Evolutionary conservation across 2,888 invertebrate species (phyloP).

Genomic region (Microdon myrmicae): DNA sequence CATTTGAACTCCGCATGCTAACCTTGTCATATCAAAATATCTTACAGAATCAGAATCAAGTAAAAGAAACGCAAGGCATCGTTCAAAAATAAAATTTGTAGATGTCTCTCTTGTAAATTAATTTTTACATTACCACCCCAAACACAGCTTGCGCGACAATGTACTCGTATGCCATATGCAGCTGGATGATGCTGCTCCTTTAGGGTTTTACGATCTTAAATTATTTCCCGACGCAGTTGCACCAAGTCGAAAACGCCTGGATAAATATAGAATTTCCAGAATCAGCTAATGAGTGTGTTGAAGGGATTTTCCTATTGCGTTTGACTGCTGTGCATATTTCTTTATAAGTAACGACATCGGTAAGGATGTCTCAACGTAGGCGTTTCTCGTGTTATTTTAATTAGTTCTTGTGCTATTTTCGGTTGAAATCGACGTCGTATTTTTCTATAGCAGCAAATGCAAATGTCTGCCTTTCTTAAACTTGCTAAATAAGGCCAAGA

Average conservation of each 20-base stretch:
- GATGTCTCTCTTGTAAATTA: slow-evolving; percentile 31
- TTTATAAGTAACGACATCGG: no score
- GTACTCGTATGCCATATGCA: slow-evolving; percentile 24
- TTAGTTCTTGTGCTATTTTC: no score
- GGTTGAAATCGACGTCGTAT: no score
- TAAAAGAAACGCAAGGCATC: background rate
- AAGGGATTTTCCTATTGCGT: slow-evolving; percentile 29
- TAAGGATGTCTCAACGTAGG: no score
- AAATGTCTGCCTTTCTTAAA: no score
- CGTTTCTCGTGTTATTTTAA: no score
- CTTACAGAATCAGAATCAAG: slow-evolving; percentile 12
- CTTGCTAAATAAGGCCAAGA: no score
- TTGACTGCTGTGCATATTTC: no score
- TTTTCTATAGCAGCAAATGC: no score
- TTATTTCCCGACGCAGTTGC: slow-evolving; percentile 18
- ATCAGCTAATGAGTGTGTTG: slow-evolving; percentile 35
- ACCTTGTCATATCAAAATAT: slow-evolving; percentile 40
- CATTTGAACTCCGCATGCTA: slow-evolving; percentile 30
- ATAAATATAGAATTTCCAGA: slow-evolving; percentile 48
- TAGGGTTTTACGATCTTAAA: slow-evolving; percentile 10
- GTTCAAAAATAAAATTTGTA: background rate
- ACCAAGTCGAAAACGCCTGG: slow-evolving; percentile 30
- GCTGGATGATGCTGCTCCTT: slow-evolving; percentile 32
- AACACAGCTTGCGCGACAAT: no score
- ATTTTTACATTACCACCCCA: slow-evolving; percentile 37